These are phyloP conservation scores for Xenops minutus DNA, from an alignment of 2,797 vertebrate genomes.

Conservation along the genomic window DNA sequence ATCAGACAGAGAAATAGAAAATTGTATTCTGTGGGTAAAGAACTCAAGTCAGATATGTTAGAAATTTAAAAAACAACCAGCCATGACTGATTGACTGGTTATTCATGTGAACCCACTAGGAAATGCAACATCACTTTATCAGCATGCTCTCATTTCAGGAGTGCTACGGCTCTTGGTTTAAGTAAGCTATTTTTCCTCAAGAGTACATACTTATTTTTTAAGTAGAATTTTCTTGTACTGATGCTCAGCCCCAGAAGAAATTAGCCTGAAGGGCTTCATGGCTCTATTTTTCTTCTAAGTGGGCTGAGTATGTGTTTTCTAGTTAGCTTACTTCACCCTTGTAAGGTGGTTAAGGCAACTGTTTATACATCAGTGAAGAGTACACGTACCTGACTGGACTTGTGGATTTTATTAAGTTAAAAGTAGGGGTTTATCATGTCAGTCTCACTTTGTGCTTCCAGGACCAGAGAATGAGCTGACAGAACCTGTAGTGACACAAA, in stretches of 20 bases:
- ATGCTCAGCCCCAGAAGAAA: not conserved
- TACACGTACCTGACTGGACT: not conserved
- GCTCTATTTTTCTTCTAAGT: not conserved
- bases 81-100: conserved; percentile 41
- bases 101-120: conserved; percentile 15
- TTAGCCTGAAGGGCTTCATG: not conserved
- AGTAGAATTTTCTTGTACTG: not conserved
- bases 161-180: not conserved
- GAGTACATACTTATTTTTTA: not conserved
- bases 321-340: not conserved
- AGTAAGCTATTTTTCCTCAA: not conserved
- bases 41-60: not conserved
- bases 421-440: not conserved
- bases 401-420: not conserved
- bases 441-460: not conserved
- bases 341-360: not conserved
- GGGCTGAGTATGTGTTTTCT: not conserved
- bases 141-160: conserved; percentile 9
- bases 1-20: conserved; percentile 19
- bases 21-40: not conserved
- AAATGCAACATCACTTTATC: conserved; percentile 35
- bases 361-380: not conserved
- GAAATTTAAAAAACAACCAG: conserved; percentile 30
- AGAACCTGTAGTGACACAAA: not conserved
- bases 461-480: not conserved